These are phyloP conservation scores for Carapus acus DNA, from an alignment of 2,797 vertebrate genomes.

Conservation along the genomic window DNA sequence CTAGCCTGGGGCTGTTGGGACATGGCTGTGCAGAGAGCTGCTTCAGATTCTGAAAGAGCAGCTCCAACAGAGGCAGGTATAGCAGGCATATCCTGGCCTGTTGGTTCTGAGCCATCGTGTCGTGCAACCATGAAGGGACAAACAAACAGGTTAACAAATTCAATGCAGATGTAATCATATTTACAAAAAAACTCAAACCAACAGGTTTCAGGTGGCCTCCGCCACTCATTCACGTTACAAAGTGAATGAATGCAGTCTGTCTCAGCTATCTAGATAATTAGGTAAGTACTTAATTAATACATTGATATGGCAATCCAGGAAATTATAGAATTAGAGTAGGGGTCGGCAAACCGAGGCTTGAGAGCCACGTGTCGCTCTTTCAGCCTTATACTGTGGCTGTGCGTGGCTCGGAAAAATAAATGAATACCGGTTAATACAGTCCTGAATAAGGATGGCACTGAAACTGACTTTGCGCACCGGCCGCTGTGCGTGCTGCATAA, in stretches of 20 bases:
- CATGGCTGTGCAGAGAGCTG: slow-evolving; percentile 70
- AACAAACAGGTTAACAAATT: not conserved
- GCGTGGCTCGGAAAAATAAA: no score
- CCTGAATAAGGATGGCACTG: no score
- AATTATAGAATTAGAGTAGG: no score
- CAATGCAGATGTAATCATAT: not conserved
- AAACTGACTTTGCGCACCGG: no score
- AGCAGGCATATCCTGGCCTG: slow-evolving; percentile 90
- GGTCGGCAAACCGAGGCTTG: no score
- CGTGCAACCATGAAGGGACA: not conserved
- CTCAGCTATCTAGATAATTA: no score
- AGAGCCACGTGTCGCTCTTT: no score
- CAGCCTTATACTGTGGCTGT: no score
- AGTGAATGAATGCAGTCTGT: slow-evolving; percentile 6
- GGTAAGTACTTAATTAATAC: no score
- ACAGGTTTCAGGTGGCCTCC: not conserved
- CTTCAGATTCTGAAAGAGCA: slow-evolving; percentile 89
- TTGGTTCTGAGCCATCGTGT: slow-evolving; percentile 77
- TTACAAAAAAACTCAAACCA: not conserved
- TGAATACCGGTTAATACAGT: no score
- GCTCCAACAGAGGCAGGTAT: slow-evolving; percentile 86
- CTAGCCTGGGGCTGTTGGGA: slow-evolving; percentile 49
- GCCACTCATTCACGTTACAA: not conserved
- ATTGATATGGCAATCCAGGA: no score
- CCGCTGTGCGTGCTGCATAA: no score